Percentiles rank a stretch among this genome's conserved stretches.
Conservation (phyloP, 2,113 vertebrate species). For the Calypte anna region DNA sequence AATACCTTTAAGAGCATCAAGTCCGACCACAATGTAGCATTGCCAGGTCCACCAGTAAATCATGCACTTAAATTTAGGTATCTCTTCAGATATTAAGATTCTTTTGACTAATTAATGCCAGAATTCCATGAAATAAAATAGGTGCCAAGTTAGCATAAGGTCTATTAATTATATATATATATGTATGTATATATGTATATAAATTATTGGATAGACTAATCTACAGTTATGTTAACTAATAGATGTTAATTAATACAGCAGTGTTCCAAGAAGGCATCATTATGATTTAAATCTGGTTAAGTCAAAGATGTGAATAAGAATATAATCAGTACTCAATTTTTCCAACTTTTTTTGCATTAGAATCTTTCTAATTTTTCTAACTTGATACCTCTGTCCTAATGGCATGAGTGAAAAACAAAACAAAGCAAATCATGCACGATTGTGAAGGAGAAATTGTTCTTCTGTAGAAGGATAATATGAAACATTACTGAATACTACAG, state of each 20-base stretch:
- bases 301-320: neutral
- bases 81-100: neutral
- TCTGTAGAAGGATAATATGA: neutral
- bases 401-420: neutral
- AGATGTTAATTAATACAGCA: neutral
- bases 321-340: neutral
- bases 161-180: neutral
- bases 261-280: neutral
- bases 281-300: conserved; percentile 5
- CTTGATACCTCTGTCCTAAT: neutral
- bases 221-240: neutral
- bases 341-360: neutral
- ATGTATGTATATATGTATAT: no score
- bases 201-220: no score
- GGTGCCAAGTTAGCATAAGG: neutral
- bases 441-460: neutral
- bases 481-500: neutral
- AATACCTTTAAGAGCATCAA: no score
- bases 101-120: neutral
- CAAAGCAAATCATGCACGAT: neutral
- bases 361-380: neutral
- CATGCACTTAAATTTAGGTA: neutral
- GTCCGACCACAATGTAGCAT: no score
- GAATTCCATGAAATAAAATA: neutral
- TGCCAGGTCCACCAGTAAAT: no score